Conservation (phyloP, 1,140 invertebrate genomes). For the Tenebrio molitor region DNA sequence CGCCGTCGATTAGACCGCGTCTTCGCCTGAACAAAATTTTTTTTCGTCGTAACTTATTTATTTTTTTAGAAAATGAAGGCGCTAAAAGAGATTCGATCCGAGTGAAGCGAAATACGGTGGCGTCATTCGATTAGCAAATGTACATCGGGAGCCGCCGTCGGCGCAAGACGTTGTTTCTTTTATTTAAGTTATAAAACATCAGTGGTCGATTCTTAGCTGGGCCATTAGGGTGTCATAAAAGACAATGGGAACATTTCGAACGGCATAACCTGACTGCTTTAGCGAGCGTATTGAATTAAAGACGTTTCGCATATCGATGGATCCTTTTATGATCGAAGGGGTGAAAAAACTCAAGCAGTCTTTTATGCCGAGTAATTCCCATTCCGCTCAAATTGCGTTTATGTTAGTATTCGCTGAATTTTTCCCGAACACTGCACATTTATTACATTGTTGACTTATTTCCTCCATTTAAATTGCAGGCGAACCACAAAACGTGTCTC, state of each 20-base stretch:
- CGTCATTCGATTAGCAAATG: neutral
- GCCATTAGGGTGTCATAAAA: conserved; percentile 16
- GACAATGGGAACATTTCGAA: conserved; percentile 3
- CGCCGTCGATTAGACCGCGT: neutral
- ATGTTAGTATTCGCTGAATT: conserved; percentile 11
- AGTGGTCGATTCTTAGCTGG: neutral
- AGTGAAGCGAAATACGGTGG: neutral
- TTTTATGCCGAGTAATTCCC: conserved; percentile 40
- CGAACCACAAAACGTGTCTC: conserved; percentile 24
- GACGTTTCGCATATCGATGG: conserved; percentile 38
- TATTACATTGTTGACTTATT: conserved; percentile 41
- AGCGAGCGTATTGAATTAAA: conserved; percentile 30
- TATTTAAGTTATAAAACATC: conserved; percentile 11
- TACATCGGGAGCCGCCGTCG: neutral
- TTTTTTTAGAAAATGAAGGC: neutral
- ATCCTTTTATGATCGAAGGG: conserved; percentile 17
- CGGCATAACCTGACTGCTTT: conserved; percentile 23
- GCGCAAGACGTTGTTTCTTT: neutral
- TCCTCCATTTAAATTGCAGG: conserved; percentile 41
- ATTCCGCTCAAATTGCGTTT: conserved; percentile 42
- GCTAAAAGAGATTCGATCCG: neutral
- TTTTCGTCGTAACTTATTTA: too few relatives aligned
- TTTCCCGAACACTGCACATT: conserved; percentile 17
- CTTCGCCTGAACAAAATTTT: too few relatives aligned
- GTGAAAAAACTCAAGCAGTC: conserved; percentile 35